Evolutionary conservation across 2,113 vertebrate species (phyloP).

Genomic region (Tricholaema leucomelas): DNA sequence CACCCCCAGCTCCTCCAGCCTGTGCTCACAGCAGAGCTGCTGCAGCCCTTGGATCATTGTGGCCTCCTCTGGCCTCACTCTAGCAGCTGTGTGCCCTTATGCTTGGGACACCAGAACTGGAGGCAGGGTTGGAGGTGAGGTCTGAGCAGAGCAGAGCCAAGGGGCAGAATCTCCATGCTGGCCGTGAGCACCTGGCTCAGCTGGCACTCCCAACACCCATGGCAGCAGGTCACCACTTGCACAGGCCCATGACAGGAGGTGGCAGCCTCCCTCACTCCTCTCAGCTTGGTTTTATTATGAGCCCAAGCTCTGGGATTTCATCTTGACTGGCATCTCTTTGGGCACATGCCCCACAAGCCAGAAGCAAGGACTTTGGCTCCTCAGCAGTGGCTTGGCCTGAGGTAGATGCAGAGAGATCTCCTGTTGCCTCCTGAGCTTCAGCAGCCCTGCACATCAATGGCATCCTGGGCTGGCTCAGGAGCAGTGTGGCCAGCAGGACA

Average conservation of each 20-base stretch:
- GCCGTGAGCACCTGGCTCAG: background rate
- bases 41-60: no score
- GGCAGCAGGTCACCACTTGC: background rate
- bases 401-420: background rate
- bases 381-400: background rate
- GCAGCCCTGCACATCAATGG: background rate
- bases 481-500: no score
- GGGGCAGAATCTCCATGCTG: background rate
- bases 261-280: background rate
- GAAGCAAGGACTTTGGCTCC: background rate
- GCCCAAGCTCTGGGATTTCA: background rate
- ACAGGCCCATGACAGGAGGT: background rate
- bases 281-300: background rate
- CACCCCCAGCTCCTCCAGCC: no score
- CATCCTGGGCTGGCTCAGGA: no score
- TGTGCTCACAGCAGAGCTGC: no score
- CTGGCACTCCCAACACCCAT: rapidly evolving
- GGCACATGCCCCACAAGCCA: rapidly evolving
- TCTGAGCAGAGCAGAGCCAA: no score
- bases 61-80: no score
- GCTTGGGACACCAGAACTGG: no score
- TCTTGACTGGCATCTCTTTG: background rate
- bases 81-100: no score
- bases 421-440: background rate
- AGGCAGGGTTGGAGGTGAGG: no score